phyloP scores from a whole-genome alignment of 2,888 invertebrate species.

The Coelopa pilipes region DNA sequence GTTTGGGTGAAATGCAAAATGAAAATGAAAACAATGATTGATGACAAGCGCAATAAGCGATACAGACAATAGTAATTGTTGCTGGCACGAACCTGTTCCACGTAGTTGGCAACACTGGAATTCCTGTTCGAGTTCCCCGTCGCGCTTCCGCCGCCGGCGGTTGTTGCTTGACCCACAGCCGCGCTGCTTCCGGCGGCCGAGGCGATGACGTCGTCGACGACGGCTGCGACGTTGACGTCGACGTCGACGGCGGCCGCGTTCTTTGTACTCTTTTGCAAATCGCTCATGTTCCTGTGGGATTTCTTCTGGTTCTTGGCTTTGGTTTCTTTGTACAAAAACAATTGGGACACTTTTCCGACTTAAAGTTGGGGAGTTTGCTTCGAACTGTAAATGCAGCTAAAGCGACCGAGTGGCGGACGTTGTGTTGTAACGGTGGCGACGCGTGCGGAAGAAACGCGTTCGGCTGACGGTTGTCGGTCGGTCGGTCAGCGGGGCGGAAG shows the following conservation, averaged over 20 bases:
- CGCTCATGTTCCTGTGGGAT: conserved; percentile 2
- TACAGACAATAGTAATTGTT: too few relatives aligned
- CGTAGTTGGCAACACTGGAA: conserved; percentile 31
- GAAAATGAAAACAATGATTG: too few relatives aligned
- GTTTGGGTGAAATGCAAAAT: too few relatives aligned
- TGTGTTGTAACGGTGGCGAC: background rate
- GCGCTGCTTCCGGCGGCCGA: conserved; percentile 14
- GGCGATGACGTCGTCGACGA: conserved; percentile 5
- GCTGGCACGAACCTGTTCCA: background rate
- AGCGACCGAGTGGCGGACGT: too few relatives aligned
- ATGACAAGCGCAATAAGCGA: too few relatives aligned
- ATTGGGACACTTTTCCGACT: too few relatives aligned
- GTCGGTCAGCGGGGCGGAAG: too few relatives aligned
- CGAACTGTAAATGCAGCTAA: too few relatives aligned
- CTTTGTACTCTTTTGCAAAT: conserved; percentile 18
- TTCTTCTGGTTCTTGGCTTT: too few relatives aligned
- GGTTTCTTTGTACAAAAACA: conserved; percentile 1
- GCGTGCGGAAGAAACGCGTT: conserved; percentile 8
- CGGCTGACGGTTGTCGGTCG: too few relatives aligned
- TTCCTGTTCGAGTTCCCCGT: conserved; percentile 4
- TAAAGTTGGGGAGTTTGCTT: too few relatives aligned
- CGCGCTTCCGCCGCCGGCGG: conserved; percentile 1
- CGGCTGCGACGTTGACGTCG: background rate
- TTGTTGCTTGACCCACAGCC: conserved; percentile 29
- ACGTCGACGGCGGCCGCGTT: background rate